Evolutionary conservation across 92 coral and sea anemone genomes (phyloP).

Genomic region (Paragorgia papillata): DNA sequence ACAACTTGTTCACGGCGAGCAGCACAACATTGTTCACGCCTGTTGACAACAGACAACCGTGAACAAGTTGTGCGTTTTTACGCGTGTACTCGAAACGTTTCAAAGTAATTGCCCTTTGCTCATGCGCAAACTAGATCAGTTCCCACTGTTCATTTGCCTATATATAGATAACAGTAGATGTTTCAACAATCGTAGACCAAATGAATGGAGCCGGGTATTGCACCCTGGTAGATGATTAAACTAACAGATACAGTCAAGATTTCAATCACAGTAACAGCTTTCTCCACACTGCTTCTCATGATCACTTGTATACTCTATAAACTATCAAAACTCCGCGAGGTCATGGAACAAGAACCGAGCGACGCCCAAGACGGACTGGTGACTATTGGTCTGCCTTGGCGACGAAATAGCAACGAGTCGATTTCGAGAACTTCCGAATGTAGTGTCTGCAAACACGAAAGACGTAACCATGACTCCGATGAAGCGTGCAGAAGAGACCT

Average conservation of each 20-base stretch:
- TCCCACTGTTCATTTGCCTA: too few species aligned
- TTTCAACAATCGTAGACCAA: not conserved
- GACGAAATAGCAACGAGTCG: not conserved
- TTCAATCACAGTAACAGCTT: constrained; percentile 20
- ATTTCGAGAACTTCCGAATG: constrained; percentile 4
- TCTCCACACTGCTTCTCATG: constrained; percentile 57
- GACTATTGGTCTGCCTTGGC: constrained; percentile 13
- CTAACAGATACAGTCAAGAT: constrained; percentile 34
- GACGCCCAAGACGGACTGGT: not conserved
- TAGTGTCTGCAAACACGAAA: constrained; percentile 17
- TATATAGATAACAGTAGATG: too few species aligned
- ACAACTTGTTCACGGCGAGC: too few species aligned
- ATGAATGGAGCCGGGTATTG: not conserved
- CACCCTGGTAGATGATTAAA: constrained; percentile 22
- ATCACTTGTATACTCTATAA: constrained; percentile 90
- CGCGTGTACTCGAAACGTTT: too few species aligned
- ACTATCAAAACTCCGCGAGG: constrained; percentile 64
- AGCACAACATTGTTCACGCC: too few species aligned
- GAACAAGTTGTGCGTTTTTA: too few species aligned
- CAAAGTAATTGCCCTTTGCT: too few species aligned
- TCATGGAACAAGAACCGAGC: constrained; percentile 11
- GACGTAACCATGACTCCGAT: not conserved
- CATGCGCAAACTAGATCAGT: too few species aligned
- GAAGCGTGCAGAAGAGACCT: not conserved
- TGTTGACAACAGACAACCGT: too few species aligned